Evolutionary conservation across 2,888 invertebrate genomes (phyloP), one percentile per base, ranked within the genome.

Genomic region (Drosophila tanythrix): DNA sequence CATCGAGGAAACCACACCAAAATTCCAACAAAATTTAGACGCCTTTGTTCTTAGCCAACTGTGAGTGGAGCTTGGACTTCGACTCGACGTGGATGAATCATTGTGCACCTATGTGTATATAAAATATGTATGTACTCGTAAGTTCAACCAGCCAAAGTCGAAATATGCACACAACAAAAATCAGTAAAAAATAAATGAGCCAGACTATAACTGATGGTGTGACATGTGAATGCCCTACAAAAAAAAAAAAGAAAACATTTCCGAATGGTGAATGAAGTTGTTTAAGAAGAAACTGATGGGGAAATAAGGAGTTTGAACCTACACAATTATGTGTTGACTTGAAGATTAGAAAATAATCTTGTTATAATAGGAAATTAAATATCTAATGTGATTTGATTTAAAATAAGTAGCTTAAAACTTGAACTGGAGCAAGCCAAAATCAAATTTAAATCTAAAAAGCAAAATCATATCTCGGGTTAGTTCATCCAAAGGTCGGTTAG

Each of bases 41-140:
- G 65, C 59, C 77, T 81, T 81, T 78, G 79, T 78, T 78, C 74
- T 78, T 57, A 46, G 51, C 64, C 29, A 76, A 69, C 56, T 67
- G 73, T 43, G 58, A 58, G 63, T 58, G 65, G 53, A 48, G 27
- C 65, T 66, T 46, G 65, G 35, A 46, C 27, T 36, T 36, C 15
- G 6, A n/a, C 36, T 58, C 38, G 48, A 63, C 52, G 33, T 70
- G 63, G 38, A 82, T 83, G 80, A 79, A 65, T 78, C 78, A 78
- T 65, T 46, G 56, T 56, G 52, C 51, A 67, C 60, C 29, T 4
- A 25, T 25, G 7, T 21, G 2, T 15, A 25, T 7, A 21, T 15
- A 46, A 46, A 15, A 8, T 31, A 31, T 27, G 27, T 33, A 25
- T 13, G 13, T 11, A 18, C 53, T 66, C 56, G n/a, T 70, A 59